Evolutionary conservation across 2,113 vertebrate genomes (phyloP).

Genomic region (Ciconia boyciana): DNA sequence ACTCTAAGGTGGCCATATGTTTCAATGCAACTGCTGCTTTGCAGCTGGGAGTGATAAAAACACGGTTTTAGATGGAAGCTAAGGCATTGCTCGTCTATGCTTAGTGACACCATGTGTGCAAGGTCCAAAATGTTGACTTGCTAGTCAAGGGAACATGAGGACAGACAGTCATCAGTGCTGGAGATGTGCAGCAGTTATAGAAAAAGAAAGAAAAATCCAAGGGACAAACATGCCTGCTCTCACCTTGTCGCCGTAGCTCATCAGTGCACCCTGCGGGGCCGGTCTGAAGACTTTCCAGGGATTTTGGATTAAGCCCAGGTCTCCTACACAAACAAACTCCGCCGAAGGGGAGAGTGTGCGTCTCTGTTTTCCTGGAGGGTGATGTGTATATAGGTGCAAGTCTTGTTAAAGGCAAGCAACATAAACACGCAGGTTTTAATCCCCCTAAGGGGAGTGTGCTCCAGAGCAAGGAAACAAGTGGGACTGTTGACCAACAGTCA

Average conservation of each 20-base stretch:
- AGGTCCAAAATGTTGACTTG: background rate
- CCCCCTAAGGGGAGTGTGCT: background rate
- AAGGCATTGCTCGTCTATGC: background rate
- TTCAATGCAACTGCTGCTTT: background rate
- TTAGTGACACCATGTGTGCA: background rate
- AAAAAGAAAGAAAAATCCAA: background rate
- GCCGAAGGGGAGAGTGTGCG: accelerated
- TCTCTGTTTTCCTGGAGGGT: background rate
- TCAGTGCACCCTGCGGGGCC: background rate
- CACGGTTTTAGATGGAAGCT: background rate
- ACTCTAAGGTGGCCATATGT: background rate
- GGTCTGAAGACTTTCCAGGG: background rate
- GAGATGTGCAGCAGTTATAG: background rate
- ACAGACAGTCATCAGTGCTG: background rate
- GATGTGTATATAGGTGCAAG: background rate
- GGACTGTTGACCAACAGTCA: background rate
- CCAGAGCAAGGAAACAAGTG: background rate
- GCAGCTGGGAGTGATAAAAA: background rate
- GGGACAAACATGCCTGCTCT: background rate
- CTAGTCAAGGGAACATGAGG: background rate
- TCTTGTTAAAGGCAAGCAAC: background rate
- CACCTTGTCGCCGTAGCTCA: background rate
- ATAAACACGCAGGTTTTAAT: background rate
- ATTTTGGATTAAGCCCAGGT: background rate
- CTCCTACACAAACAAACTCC: background rate